Base-by-base conservation (phyloP, 1,140 invertebrate species). In the Drosophila paulistorum region DNA sequence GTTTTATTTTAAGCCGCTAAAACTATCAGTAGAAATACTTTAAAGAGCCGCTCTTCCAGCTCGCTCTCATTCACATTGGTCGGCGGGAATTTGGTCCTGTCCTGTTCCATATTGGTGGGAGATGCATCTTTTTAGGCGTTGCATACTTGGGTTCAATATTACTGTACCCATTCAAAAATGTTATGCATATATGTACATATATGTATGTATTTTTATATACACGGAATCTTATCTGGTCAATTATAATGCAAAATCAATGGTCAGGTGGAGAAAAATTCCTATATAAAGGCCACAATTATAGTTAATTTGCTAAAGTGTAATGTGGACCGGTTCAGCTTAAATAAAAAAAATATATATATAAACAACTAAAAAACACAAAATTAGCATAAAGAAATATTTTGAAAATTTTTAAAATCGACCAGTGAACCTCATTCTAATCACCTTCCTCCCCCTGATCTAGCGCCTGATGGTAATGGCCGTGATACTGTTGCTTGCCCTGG, bases 381-480 rank as follows among this genome's bases (percentile, higher is more conserved):
- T 86, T 87, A 71, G 76, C 83, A 87, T 87, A 83, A 63, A 45
- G 26, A 76, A 68, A 14, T 62, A 48, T 37, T 60, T 71, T 68
- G 35, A 61, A 71, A 70, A 69, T 41, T 55, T 68, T 64, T 67
- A 66, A 73, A 75, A 71, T 64, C 48, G 57, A 26, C 20, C 23
- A 79, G 45, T 57, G 33, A 72, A 67, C 66, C 67, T 58, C 39
- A 13, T 51, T 51, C 17, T 51, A 51, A 51, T 51, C 17, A 51
- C 45, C 45, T 23, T 51, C 45, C 45, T 51, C 65, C 3, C 10
- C 57, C 51, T 41, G 67, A 71, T 42, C 68, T n/a, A 87, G 74
- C 70, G 65, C 65, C 81, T 65, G 68, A 91, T 91, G 90, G 80
- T 91, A 84, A 91, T 91, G 90, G 90, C 90, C 81, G 79, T 91